phyloP scores from a whole-genome alignment of 64 coral and sea anemone species.

The Pocillopora damicornis region DNA sequence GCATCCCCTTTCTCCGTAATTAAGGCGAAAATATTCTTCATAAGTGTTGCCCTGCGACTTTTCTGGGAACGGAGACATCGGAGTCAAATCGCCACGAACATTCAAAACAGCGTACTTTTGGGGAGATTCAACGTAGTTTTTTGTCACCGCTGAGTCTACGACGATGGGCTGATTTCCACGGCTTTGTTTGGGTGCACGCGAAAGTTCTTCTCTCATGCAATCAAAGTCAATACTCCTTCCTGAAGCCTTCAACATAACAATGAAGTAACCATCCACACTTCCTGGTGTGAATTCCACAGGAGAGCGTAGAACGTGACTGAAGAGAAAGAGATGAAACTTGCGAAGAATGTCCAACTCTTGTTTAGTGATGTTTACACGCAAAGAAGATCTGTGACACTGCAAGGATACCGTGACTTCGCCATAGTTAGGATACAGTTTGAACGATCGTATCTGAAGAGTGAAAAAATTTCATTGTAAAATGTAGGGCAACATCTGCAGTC shows the following conservation, averaged over 20 bases:
- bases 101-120: constrained; percentile 42
- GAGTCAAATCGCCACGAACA: constrained; percentile 45
- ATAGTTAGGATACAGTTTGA: constrained; percentile 58
- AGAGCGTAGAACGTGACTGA: constrained; percentile 41
- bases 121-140: constrained; percentile 10
- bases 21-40: constrained; percentile 48
- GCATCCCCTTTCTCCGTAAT: not conserved
- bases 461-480: not conserved
- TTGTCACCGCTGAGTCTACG: constrained; percentile 25
- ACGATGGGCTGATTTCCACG: not conserved
- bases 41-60: constrained; percentile 60
- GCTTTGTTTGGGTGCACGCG: not conserved
- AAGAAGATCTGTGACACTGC: not conserved
- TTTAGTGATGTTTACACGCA: not conserved
- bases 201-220: not conserved
- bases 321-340: constrained; percentile 49
- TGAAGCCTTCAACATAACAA: constrained; percentile 28
- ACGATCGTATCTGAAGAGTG: constrained; percentile 43
- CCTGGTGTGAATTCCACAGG: constrained; percentile 17
- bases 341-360: not conserved
- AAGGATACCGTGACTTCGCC: constrained; percentile 53
- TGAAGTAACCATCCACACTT: constrained; percentile 44
- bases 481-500: not conserved
- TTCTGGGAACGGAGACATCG: constrained; percentile 63
- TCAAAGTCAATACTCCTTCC: not conserved